A percentile compares a stretch with the other conserved stretches of the same genome.
phyloP scores from a whole-genome alignment of 2,113 vertebrate genomes.

The Cercocebus atys region DNA sequence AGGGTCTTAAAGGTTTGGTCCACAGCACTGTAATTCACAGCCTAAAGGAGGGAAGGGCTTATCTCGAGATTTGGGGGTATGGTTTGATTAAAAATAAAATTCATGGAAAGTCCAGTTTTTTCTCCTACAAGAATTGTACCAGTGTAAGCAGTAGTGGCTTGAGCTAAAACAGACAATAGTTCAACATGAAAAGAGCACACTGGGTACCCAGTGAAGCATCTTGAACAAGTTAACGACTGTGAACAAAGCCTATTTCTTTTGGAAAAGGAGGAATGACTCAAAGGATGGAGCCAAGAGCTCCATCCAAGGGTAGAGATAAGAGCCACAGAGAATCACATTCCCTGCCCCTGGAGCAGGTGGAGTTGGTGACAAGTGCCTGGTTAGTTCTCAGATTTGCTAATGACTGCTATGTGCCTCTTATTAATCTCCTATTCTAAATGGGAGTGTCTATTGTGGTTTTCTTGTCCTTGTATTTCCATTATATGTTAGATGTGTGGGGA shows the following conservation, averaged over 20 bases:
- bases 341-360: background rate
- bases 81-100: slow-evolving; percentile 16
- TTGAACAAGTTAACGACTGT: background rate
- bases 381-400: slow-evolving; percentile 16
- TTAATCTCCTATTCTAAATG: background rate
- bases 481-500: background rate
- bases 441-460: background rate
- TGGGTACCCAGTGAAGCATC: background rate
- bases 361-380: background rate
- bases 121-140: background rate
- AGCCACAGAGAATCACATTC: background rate
- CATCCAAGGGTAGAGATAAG: background rate
- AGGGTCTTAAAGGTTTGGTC: background rate
- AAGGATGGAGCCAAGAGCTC: background rate
- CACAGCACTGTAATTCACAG: background rate
- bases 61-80: background rate
- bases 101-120: background rate
- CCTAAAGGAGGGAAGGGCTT: background rate
- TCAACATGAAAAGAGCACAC: background rate
- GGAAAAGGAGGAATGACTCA: background rate
- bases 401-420: background rate
- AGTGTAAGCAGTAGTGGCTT: background rate
- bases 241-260: background rate
- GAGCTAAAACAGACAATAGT: background rate
- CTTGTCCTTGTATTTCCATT: background rate